phyloP scores from a whole-genome alignment of 2,888 invertebrate species.

The Ryuthela nishihirai region DNA sequence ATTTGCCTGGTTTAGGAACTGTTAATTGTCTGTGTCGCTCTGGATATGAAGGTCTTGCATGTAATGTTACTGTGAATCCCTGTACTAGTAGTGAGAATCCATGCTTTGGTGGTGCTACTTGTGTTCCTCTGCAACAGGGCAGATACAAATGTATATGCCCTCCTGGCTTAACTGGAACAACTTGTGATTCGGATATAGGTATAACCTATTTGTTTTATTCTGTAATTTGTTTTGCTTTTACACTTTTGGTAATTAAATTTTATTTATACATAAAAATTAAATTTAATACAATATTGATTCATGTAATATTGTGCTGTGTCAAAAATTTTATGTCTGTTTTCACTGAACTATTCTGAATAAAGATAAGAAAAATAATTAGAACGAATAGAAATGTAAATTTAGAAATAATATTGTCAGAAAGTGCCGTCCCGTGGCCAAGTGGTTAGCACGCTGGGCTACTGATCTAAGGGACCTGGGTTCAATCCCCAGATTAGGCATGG shows the following conservation, averaged over 20 bases:
- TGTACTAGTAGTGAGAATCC: conserved; percentile 77
- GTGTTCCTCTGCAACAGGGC: conserved; percentile 77
- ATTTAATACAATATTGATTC: too few species aligned
- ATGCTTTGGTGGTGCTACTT: conserved; percentile 84
- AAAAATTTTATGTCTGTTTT: too few species aligned
- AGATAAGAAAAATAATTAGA: too few species aligned
- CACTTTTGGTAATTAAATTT: background rate
- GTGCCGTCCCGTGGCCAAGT: too few species aligned
- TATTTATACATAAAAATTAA: background rate
- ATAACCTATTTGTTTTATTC: background rate
- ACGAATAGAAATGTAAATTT: too few species aligned
- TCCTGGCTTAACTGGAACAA: conserved; percentile 95
- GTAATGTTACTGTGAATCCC: conserved; percentile 72
- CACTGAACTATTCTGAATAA: too few species aligned
- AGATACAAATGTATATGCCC: conserved; percentile 91
- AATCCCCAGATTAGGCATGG: too few species aligned
- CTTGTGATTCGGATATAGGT: conserved; percentile 78
- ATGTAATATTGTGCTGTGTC: too few species aligned
- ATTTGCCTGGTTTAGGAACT: conserved; percentile 76
- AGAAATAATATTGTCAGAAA: too few species aligned
- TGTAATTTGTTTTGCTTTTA: background rate
- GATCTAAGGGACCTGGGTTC: too few species aligned
- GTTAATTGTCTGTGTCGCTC: conserved; percentile 88
- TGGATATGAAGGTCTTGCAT: conserved; percentile 89
- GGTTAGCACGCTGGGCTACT: too few species aligned